Conservation (phyloP, 2,113 vertebrate species). For the Rhinoptilus africanus region DNA sequence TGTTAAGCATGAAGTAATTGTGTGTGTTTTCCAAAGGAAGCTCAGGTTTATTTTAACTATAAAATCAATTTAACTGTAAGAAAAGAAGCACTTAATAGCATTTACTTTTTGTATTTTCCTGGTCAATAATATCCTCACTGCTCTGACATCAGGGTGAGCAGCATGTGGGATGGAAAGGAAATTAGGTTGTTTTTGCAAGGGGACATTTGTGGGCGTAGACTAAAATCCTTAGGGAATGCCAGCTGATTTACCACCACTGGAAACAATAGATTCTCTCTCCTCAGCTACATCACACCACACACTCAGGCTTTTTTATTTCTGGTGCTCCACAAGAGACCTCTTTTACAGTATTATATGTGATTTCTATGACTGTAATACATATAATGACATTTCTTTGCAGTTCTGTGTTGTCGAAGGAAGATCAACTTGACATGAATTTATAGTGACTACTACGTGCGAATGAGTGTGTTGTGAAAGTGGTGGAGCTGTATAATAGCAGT, state of each 20-base stretch:
- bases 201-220: background rate
- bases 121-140: background rate
- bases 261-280: slow-evolving; percentile 30
- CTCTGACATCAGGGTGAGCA: background rate
- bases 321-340: background rate
- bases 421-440: background rate
- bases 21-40: background rate
- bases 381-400: background rate
- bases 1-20: background rate
- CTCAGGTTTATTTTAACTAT: slow-evolving; percentile 22
- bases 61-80: slow-evolving; percentile 11
- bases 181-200: slow-evolving; percentile 17
- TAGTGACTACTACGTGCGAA: background rate
- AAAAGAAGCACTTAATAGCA: slow-evolving; percentile 1
- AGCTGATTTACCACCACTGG: slow-evolving; percentile 8
- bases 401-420: background rate
- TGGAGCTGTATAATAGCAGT: background rate
- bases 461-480: background rate
- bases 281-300: background rate
- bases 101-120: background rate
- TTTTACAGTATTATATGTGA: background rate
- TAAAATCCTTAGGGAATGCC: background rate
- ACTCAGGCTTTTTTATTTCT: background rate
- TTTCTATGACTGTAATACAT: background rate
- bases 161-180: slow-evolving; percentile 3